These are phyloP conservation scores for Otis tarda DNA, from an alignment of 2,113 vertebrate genomes.

Conservation along the genomic window DNA sequence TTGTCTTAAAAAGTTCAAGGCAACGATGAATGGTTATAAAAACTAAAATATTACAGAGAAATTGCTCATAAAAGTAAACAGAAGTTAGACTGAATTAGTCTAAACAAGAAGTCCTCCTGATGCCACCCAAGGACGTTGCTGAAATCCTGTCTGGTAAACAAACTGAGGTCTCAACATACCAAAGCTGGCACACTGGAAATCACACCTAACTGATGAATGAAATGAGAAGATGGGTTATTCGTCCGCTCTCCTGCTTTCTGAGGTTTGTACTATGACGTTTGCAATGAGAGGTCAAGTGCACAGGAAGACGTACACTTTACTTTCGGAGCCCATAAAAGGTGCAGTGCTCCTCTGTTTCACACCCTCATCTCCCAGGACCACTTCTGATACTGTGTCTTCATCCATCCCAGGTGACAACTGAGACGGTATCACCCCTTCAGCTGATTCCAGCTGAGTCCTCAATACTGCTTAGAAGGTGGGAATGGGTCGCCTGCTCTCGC, in stretches of 20 bases:
- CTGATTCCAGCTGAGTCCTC: not conserved
- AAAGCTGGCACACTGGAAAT: not conserved
- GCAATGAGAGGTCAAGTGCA: not conserved
- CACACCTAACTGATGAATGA: constrained; percentile 23
- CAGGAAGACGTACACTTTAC: not conserved
- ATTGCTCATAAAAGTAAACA: not conserved
- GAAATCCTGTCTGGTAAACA: constrained; percentile 59
- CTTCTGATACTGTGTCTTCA: not conserved
- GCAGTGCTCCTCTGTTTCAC: not conserved
- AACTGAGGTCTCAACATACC: not conserved
- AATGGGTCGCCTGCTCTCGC: not conserved
- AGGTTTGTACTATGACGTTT: rapidly evolving
- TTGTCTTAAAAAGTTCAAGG: not conserved
- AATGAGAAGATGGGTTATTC: not conserved
- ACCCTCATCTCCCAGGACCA: not conserved
- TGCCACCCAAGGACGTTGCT: constrained; percentile 25
- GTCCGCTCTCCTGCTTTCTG: not conserved
- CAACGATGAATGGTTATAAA: not conserved
- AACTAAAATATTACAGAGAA: not conserved
- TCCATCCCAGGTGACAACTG: not conserved
- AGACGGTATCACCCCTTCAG: not conserved
- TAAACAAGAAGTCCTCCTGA: constrained; percentile 51
- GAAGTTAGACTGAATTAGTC: not conserved
- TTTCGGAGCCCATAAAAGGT: not conserved
- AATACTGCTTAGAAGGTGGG: not conserved